Evolutionary conservation across 2,888 invertebrate species (phyloP).

Genomic region (Quadroppia sp.): DNA sequence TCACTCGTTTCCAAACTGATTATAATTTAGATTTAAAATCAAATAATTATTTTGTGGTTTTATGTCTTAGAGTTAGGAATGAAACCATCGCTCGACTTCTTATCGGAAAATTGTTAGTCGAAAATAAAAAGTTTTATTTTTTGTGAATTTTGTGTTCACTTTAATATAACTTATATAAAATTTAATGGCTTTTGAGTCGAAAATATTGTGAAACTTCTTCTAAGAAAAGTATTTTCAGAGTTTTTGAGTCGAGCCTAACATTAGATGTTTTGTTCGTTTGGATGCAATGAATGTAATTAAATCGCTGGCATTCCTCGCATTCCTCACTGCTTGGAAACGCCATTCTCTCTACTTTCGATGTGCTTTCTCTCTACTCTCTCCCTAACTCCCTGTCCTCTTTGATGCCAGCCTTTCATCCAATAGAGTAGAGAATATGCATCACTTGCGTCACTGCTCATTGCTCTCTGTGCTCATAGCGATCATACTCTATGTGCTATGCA

Average conservation of each 20-base stretch:
- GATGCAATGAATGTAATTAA: conserved; percentile 34
- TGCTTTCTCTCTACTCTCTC: background rate
- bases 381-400: conserved; percentile 20
- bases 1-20: background rate
- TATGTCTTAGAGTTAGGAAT: too few species aligned
- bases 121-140: background rate
- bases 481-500: background rate
- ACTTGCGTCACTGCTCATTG: conserved; percentile 32
- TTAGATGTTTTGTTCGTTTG: conserved; percentile 20
- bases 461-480: background rate
- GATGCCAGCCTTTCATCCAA: conserved; percentile 10
- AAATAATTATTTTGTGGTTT: too few species aligned
- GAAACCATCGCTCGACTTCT: too few species aligned
- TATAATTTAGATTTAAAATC: background rate
- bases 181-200: conserved; percentile 11
- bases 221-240: background rate
- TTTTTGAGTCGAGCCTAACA: background rate
- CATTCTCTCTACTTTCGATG: background rate
- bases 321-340: conserved; percentile 37
- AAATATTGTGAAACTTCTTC: conserved; percentile 9
- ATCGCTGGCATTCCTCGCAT: conserved; percentile 40
- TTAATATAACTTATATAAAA: background rate
- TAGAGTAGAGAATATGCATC: conserved; percentile 10
- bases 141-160: background rate
- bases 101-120: too few species aligned